Evolutionary conservation across 2,797 vertebrate genomes (phyloP), one percentile per base, ranked within the genome.

Genomic region (Varecia variegata): DNA sequence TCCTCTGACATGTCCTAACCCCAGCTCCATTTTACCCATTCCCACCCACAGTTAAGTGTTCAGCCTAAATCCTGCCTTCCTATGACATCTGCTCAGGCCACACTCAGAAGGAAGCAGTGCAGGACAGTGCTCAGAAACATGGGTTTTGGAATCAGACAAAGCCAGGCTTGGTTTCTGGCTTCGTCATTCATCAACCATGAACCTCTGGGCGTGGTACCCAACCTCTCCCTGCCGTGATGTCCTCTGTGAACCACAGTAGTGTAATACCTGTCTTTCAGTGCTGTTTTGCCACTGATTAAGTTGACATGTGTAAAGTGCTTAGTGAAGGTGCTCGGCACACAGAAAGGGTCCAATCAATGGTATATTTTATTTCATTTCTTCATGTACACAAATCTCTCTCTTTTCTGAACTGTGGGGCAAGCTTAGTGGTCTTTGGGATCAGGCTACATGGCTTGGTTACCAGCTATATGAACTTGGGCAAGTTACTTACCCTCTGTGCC

Each of bases 141-240:
- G 27, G 13, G 23, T 77, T 95, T 50, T 62, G 9, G 35, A 94
- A 58, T 88, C 27, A 10, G 25, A 71, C 13, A 70, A 76, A 58
- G 4, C 9, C 14, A 35, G 40, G 35, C 10, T 21, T 38, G 30
- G 35, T 43, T 84, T 92, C 62, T 38, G 52, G 62, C 32, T 47
- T 67, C 14, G 4, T 5, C 11, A 43, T 40, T 86, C 38, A 38
- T 9, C 54, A 84, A 5, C n/a, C 25, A 60, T 2, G n/a, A 80
- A 2, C 60, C 20, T 32, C 30, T 7, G 32, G 50, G 35, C 11
- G 54, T 13, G 6, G 3, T 14, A 88, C 2, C 30, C 10, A 25
- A 10, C 3, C 35, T 47, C 45, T 73, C 47, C 5, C 15, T 0
- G 11, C 9, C 5, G 6, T 0, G 0, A 58, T 4, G 21, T 40